A percentile compares a stretch with the other conserved stretches of the same genome.
phyloP scores from a whole-genome alignment of 1,140 invertebrate species.

The Papilio polytes region DNA sequence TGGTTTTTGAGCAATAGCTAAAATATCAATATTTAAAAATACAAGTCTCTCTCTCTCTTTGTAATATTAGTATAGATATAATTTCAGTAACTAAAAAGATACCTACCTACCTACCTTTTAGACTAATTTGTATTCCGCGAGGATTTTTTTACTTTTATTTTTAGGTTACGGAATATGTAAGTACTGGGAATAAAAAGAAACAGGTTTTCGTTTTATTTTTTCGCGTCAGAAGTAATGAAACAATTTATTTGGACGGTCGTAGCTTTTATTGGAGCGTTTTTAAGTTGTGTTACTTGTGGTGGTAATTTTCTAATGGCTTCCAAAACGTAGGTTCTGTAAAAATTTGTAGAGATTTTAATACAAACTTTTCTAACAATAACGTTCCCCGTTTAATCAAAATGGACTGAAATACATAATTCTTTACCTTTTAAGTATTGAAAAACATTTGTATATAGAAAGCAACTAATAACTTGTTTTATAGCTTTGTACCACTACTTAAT shows the following conservation, averaged over 20 bases:
- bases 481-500: no score
- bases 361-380: neutral
- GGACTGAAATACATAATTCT: no score
- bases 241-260: neutral
- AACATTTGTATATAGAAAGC: no score
- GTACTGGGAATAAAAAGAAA: conserved; percentile 10
- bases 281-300: neutral
- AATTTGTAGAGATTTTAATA: neutral
- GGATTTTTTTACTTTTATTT: conserved; percentile 1
- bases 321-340: no score
- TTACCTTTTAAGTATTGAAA: no score
- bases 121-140: conserved; percentile 25
- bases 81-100: no score
- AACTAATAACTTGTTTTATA: no score
- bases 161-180: neutral
- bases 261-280: neutral
- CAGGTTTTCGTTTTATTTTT: neutral
- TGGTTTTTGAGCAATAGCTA: no score
- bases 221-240: neutral
- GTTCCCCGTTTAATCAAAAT: neutral
- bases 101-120: no score
- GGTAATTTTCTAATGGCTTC: conserved; percentile 8
- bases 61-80: no score
- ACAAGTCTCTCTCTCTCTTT: no score
- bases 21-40: no score